A percentile compares a stretch with the other conserved stretches of the same genome.
Evolutionary conservation across 2,113 vertebrate species (phyloP).

Genomic region (Rhynchomys soricoides): DNA sequence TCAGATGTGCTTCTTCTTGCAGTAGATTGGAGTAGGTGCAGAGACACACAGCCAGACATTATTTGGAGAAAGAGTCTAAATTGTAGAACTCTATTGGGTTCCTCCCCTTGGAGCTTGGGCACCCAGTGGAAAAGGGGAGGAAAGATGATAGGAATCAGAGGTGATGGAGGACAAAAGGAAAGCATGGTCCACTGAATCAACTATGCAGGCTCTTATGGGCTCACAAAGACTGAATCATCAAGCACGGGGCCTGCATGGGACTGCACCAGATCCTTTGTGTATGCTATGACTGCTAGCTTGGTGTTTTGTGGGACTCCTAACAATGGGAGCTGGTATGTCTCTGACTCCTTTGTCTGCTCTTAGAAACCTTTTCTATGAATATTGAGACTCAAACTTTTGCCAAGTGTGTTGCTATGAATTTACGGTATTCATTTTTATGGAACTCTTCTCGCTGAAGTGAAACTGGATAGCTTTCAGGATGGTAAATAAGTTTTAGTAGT

Average conservation of each 20-base stretch:
- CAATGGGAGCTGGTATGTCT: not conserved
- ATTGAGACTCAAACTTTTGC: not conserved
- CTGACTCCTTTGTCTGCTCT: not conserved
- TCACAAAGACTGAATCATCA: not conserved
- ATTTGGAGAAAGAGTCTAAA: not conserved
- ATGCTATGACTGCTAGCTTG: too few relatives aligned
- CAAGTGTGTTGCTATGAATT: not conserved
- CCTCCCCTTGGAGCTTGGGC: not conserved
- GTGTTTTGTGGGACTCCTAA: not conserved
- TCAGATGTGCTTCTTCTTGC: not conserved
- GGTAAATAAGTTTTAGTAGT: not conserved
- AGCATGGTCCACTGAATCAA: not conserved
- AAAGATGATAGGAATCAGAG: not conserved
- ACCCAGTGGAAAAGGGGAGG: not conserved
- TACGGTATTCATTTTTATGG: not conserved
- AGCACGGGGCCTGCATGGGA: not conserved
- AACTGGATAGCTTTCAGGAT: not conserved
- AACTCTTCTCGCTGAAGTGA: not conserved
- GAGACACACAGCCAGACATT: not conserved
- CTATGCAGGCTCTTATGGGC: not conserved
- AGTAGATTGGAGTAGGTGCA: not conserved
- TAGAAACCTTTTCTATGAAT: not conserved
- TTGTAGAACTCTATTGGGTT: not conserved
- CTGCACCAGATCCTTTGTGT: not conserved
- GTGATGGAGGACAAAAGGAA: not conserved